Percentiles rank a stretch among this genome's conserved stretches.
phyloP scores from a whole-genome alignment of 2,113 vertebrate species.

The Pituophis catenifer region DNA sequence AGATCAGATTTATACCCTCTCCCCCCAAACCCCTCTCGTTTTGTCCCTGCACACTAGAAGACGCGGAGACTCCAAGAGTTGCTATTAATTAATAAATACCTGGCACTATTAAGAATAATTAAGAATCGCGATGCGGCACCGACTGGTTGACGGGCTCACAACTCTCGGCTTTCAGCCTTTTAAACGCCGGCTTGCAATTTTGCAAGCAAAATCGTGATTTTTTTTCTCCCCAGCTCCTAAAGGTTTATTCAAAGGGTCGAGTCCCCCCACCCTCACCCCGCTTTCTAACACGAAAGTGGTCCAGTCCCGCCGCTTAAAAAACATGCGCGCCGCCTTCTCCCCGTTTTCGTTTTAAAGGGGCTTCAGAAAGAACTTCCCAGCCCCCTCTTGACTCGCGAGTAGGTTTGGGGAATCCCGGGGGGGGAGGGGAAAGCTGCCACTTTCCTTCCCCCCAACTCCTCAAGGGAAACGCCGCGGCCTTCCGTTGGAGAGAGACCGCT shows the following conservation, averaged over 20 bases:
- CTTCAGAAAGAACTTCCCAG: background rate
- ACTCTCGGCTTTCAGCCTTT: background rate
- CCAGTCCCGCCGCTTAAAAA: background rate
- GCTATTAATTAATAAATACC: background rate
- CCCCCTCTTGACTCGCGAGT: background rate
- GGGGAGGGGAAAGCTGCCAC: no score
- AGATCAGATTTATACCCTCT: background rate
- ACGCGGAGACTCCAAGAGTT: background rate
- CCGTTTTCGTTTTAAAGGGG: background rate
- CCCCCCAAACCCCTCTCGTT: background rate
- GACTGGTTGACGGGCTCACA: background rate
- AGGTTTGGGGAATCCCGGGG: background rate
- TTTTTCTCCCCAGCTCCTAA: background rate
- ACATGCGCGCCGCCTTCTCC: no score
- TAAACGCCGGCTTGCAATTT: background rate
- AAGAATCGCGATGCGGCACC: background rate
- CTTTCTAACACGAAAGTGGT: background rate
- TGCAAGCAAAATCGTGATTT: background rate
- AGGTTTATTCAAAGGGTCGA: background rate
- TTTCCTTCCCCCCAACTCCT: background rate
- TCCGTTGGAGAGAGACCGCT: background rate
- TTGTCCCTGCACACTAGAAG: background rate
- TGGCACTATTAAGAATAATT: background rate
- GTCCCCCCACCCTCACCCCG: accelerated
- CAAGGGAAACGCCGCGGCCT: background rate